A percentile compares a stretch with the other conserved stretches of the same genome.
These are phyloP conservation scores for Porites evermanni DNA, from an alignment of 92 coral and sea anemone genomes.

Conservation along the genomic window DNA sequence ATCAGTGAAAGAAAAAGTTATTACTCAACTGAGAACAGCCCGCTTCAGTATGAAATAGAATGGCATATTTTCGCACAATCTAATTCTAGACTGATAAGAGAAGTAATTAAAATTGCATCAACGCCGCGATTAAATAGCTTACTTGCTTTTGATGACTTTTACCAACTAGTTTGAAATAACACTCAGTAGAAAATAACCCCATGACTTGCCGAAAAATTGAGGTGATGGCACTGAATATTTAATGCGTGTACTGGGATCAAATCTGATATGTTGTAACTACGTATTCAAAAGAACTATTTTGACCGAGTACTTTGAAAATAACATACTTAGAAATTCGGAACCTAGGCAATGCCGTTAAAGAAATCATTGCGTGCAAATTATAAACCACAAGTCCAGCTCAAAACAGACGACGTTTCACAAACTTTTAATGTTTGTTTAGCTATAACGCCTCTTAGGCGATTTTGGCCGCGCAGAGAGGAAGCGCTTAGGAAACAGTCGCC, in stretches of 20 bases:
- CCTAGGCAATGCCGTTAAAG: background rate
- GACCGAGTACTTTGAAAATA: too few species aligned
- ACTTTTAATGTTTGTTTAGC: constrained; percentile 37
- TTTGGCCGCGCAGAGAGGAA: constrained; percentile 33
- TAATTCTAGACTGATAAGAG: constrained; percentile 14
- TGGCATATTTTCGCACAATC: constrained; percentile 16
- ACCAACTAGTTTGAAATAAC: constrained; percentile 22
- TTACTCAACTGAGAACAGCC: background rate
- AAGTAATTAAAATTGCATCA: constrained; percentile 32
- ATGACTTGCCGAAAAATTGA: background rate
- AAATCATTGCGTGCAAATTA: constrained; percentile 12
- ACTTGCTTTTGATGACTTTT: background rate
- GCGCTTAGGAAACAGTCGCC: constrained; percentile 21
- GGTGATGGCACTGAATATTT: background rate
- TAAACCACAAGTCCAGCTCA: constrained; percentile 24
- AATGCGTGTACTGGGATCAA: background rate
- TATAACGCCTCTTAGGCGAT: constrained; percentile 15
- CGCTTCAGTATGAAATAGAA: background rate
- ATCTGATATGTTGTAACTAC: too few species aligned
- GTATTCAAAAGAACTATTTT: too few species aligned
- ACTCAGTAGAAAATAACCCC: background rate
- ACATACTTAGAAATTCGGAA: background rate
- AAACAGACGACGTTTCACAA: constrained; percentile 4
- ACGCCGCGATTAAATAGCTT: constrained; percentile 17
- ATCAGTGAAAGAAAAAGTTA: too few species aligned